phyloP scores from a whole-genome alignment of 2,888 invertebrate genomes.

The Cacoxenus indagator region DNA sequence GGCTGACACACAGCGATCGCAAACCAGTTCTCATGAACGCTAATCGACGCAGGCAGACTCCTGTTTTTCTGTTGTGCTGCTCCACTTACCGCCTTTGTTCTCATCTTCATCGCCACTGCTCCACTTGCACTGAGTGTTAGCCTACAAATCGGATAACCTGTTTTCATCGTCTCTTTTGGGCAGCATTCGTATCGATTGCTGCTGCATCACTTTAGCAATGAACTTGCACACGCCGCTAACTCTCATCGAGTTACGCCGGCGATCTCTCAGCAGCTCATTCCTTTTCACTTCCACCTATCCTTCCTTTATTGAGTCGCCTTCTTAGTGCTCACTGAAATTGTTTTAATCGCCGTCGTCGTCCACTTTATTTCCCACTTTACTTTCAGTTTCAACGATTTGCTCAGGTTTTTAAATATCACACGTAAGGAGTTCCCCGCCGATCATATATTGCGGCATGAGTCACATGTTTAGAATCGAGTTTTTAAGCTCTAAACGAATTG shows the following conservation, averaged over 20 bases:
- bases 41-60: not conserved
- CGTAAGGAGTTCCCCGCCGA: slow-evolving; percentile 51
- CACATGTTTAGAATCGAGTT: slow-evolving; percentile 25
- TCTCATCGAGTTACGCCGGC: not conserved
- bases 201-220: not conserved
- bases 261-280: not conserved
- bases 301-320: not conserved
- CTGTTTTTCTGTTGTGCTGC: not conserved
- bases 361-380: slow-evolving; percentile 44
- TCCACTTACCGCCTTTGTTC: not conserved
- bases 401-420: slow-evolving; percentile 20
- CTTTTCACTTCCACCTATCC: not conserved
- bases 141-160: slow-evolving; percentile 15
- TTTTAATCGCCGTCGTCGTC: slow-evolving; percentile 8
- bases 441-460: slow-evolving; percentile 48
- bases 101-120: too few species aligned
- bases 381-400: slow-evolving; percentile 55
- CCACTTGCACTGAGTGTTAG: not conserved
- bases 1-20: not conserved
- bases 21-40: not conserved
- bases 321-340: not conserved
- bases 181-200: not conserved
- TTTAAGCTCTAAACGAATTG: too few species aligned
- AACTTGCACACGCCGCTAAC: not conserved
- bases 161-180: not conserved